Percentiles rank a stretch among this genome's conserved stretches.
phyloP scores from a whole-genome alignment of 2,113 vertebrate species.

The Heptranchias perlo region DNA sequence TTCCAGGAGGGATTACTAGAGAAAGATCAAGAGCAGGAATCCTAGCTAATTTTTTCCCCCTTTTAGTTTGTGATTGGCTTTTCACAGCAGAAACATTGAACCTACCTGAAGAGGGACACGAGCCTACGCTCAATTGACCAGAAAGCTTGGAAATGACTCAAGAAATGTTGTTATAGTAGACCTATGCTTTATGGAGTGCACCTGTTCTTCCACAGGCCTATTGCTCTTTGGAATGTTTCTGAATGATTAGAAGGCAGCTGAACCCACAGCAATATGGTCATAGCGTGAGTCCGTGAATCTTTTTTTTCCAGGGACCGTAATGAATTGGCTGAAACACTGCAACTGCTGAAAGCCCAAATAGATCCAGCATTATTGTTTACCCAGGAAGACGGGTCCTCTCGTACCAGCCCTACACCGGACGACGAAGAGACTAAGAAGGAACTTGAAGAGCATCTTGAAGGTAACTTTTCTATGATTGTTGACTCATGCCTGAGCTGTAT shows the following conservation, averaged over 20 bases:
- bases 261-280: neutral
- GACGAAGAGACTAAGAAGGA: constrained; percentile 64
- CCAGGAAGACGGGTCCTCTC: constrained; percentile 59
- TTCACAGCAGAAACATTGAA: neutral
- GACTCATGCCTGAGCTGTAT: neutral
- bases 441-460: constrained; percentile 57
- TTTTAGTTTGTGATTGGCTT: neutral
- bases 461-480: constrained; percentile 44
- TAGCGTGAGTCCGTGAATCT: constrained; percentile 24
- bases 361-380: constrained; percentile 68
- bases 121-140: neutral
- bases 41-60: neutral
- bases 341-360: constrained; percentile 85
- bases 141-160: neutral
- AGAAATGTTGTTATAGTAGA: neutral
- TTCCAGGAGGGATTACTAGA: neutral
- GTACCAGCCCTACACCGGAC: constrained; percentile 63
- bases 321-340: constrained; percentile 85
- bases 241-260: neutral
- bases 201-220: neutral
- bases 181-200: neutral
- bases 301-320: constrained; percentile 72
- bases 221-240: neutral
- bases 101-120: neutral
- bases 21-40: neutral